These are phyloP conservation scores for Pionites leucogaster DNA, from an alignment of 2,113 vertebrate species.

Conservation along the genomic window DNA sequence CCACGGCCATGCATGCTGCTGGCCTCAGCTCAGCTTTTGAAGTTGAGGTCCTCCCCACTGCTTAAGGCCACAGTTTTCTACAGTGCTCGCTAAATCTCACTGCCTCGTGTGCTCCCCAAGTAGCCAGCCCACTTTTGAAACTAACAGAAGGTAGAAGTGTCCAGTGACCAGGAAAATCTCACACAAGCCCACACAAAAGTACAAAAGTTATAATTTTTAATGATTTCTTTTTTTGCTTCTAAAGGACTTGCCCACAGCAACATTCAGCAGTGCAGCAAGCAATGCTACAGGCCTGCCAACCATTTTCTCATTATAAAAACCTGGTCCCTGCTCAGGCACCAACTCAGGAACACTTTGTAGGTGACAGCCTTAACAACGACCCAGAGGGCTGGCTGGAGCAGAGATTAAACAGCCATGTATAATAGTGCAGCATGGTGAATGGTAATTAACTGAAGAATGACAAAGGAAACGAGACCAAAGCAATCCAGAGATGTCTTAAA, in stretches of 20 bases:
- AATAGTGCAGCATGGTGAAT: neutral
- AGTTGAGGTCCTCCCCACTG: neutral
- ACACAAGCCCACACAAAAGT: neutral
- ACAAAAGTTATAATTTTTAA: neutral
- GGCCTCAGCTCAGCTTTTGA: neutral
- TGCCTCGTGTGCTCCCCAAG: neutral
- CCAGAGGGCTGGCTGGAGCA: neutral
- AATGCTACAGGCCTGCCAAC: neutral
- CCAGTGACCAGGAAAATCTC: neutral
- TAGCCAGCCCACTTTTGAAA: neutral
- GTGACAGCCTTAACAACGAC: neutral
- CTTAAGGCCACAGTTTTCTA: neutral
- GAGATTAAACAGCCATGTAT: neutral
- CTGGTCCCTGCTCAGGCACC: neutral
- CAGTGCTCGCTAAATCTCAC: neutral
- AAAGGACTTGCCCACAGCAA: neutral
- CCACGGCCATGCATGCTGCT: neutral
- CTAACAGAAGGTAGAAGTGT: neutral
- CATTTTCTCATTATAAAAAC: neutral
- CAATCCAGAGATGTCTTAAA: neutral
- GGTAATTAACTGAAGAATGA: neutral
- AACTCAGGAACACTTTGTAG: neutral
- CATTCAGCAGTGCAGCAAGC: neutral
- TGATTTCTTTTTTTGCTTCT: neutral
- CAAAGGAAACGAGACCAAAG: neutral